Conservation (phyloP, 2,797 vertebrate species). For the Pipistrellus nathusii region DNA sequence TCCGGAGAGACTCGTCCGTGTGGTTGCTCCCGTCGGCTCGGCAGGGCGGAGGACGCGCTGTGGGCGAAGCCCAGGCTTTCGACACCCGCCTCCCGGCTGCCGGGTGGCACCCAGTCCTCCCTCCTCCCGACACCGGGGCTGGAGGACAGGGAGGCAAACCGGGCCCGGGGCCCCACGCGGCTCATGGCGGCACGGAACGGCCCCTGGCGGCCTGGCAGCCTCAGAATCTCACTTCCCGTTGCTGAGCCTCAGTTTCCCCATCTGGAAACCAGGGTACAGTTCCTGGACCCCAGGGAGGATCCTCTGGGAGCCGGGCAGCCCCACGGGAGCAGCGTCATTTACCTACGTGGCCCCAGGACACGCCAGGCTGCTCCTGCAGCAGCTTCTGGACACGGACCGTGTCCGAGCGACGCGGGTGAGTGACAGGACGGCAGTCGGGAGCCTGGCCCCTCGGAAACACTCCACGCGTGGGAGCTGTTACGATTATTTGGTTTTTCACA, state of each 20-base stretch:
- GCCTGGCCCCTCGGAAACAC: background rate
- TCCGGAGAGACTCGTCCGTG: background rate
- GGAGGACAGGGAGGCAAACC: background rate
- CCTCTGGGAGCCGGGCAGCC: rapidly evolving
- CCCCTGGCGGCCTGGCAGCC: background rate
- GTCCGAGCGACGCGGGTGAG: background rate
- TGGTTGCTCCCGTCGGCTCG: background rate
- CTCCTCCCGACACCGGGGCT: background rate
- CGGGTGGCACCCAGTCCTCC: background rate
- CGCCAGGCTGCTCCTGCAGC: background rate
- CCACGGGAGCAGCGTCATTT: rapidly evolving
- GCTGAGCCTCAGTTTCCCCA: background rate
- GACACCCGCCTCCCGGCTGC: background rate
- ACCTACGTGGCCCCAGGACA: rapidly evolving
- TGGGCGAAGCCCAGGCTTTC: background rate
- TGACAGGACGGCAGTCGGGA: rapidly evolving
- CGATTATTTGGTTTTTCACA: background rate
- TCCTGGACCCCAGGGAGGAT: background rate
- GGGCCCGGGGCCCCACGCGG: background rate
- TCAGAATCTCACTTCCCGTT: background rate
- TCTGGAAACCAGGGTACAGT: background rate
- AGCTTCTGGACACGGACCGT: background rate
- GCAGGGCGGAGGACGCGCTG: background rate
- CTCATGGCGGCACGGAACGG: rapidly evolving
- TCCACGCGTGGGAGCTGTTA: rapidly evolving